Evolutionary conservation across 2,888 invertebrate species (phyloP), one percentile per base, ranked within the genome.

Genomic region (Diachrysia chrysitis): DNA sequence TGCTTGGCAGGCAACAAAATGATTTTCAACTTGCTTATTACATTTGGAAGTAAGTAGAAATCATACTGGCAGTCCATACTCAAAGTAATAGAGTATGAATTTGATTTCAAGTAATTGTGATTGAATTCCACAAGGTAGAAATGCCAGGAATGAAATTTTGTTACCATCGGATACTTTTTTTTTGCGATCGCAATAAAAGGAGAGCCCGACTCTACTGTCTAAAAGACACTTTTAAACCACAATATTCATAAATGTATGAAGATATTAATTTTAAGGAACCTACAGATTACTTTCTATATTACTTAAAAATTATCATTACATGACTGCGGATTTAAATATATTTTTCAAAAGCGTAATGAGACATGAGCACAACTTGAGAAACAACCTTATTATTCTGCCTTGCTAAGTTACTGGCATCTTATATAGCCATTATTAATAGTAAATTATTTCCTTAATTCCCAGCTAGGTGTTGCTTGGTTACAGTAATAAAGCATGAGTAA

Each of bases 1-100:
- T 72, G 73, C 63, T 76, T 67, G 66, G 42, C 42, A 42, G 61
- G 59, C 54, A 66, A 66, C 76, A 66, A 66, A 66, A 63, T 67
- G 59, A 72, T 67, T 54, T 72, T 54, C 63, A 66, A 72, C 61
- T 64, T 55, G 35, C 25, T 64, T 42, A 72, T 64, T 63, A 77
- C 55, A 61, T 58, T 58, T 54, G 51, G 12, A 25, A 35, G 23
- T 51, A 12, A 51, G 23, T 37, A 53, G 17, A 60, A 42, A 42
- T 42, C 42, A 6, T n/a, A 42, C 42, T n/a, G n/a, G 42, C 42
- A n/a, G n/a, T 42, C 42, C 42, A n/a, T 42, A 42, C 42, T 42
- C 42, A 42, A 42, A 7, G 42, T 42, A 42, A 42, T 42, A 6
- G 42, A 42, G n/a, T 42, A n/a, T n/a, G 42, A 42, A 42, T 42